Percentiles rank a stretch among this genome's conserved stretches.
Evolutionary conservation across 2,888 invertebrate species (phyloP).

Genomic region (Barypeithes pellucidus): DNA sequence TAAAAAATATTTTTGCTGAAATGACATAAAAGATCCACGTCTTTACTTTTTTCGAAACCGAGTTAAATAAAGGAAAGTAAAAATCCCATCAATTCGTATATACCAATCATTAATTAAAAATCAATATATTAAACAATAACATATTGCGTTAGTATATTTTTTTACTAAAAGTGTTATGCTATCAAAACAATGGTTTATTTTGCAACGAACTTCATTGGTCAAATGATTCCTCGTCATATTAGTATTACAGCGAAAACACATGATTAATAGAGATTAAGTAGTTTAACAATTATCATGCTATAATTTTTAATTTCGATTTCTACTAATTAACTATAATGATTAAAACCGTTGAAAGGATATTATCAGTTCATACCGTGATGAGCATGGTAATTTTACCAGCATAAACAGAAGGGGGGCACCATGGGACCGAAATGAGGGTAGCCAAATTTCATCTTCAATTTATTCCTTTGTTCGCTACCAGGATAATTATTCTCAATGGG

Average conservation of each 20-base stretch:
- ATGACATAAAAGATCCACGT: too few relatives aligned
- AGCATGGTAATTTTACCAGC: too few relatives aligned
- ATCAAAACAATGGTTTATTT: conserved; percentile 8
- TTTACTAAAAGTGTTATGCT: neutral
- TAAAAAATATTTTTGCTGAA: too few relatives aligned
- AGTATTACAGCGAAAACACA: neutral
- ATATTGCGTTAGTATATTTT: neutral
- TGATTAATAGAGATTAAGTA: conserved; percentile 4
- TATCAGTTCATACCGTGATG: too few relatives aligned
- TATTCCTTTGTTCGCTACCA: too few relatives aligned
- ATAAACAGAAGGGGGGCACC: too few relatives aligned
- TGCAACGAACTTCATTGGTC: neutral
- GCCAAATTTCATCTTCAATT: too few relatives aligned
- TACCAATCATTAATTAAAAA: neutral
- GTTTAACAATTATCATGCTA: neutral
- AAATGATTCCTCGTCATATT: neutral
- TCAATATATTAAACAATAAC: neutral
- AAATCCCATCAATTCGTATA: too few relatives aligned
- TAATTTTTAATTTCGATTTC: conserved; percentile 4
- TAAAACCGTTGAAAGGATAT: neutral
- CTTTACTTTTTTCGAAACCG: too few relatives aligned
- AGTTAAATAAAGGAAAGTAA: too few relatives aligned
- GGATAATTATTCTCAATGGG: too few relatives aligned
- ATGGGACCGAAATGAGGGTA: too few relatives aligned
- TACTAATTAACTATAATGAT: neutral